A percentile compares a stretch with the other conserved stretches of the same genome.
Conservation (phyloP, 2,888 invertebrate genomes). For the Macroteleia sp. region DNA sequence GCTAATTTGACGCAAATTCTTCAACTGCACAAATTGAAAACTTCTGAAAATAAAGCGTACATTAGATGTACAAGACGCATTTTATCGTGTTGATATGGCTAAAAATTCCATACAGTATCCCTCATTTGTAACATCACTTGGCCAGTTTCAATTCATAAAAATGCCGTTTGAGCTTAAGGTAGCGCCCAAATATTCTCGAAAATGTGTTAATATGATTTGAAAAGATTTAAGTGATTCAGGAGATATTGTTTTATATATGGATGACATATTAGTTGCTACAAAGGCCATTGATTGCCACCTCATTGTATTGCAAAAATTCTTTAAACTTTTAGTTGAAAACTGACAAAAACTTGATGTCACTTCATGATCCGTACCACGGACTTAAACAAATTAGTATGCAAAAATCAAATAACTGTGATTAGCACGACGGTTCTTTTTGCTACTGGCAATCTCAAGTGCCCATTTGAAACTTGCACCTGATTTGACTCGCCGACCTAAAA, state of each 20-base stretch:
- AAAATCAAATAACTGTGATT: too few relatives aligned
- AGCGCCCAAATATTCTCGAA: conserved; percentile 21
- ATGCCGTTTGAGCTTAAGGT: conserved; percentile 31
- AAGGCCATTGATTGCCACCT: conserved; percentile 20
- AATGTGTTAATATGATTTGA: conserved; percentile 6
- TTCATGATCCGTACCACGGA: too few relatives aligned
- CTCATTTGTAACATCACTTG: conserved; percentile 16
- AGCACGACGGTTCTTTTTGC: too few relatives aligned
- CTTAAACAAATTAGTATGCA: too few relatives aligned
- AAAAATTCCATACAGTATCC: conserved; percentile 17
- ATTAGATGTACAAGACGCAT: conserved; percentile 24
- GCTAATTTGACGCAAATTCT: too few relatives aligned
- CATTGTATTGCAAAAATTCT: neutral
- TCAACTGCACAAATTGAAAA: too few relatives aligned
- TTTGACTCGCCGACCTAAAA: too few relatives aligned
- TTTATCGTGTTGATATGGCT: conserved; percentile 17
- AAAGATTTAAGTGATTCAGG: conserved; percentile 12
- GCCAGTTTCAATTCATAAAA: conserved; percentile 19
- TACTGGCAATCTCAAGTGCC: too few relatives aligned
- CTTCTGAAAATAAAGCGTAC: too few relatives aligned
- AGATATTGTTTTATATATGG: conserved; percentile 15
- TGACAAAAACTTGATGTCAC: too few relatives aligned
- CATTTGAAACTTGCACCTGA: too few relatives aligned
- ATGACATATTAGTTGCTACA: conserved; percentile 8
- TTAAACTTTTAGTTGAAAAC: conserved; percentile 4